A percentile compares a stretch with the other conserved stretches of the same genome.
Evolutionary conservation across 1,140 invertebrate genomes (phyloP).

Genomic region (Nixonia krombeini): DNA sequence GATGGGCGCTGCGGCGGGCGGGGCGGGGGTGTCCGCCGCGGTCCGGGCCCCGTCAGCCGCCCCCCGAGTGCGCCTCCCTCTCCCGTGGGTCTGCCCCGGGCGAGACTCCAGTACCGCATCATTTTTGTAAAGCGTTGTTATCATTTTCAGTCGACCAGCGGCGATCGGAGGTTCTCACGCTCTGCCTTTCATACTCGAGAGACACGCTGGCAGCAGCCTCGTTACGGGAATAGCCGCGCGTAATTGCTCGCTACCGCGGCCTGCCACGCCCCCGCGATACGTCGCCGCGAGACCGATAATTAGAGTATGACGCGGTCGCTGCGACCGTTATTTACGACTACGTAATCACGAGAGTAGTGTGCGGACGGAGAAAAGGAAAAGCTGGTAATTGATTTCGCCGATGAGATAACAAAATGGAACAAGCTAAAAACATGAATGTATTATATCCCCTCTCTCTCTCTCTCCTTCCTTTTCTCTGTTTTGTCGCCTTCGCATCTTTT

Average conservation of each 20-base stretch:
- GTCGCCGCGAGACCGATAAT: conserved; percentile 40
- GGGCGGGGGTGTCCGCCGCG: too few species aligned
- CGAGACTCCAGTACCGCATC: too few species aligned
- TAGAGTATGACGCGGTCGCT: conserved; percentile 47
- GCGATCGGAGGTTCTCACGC: conserved; percentile 21
- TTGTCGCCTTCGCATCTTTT: too few species aligned
- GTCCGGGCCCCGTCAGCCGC: too few species aligned
- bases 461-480: conserved; percentile 10
- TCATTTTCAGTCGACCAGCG: conserved; percentile 23
- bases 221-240: conserved; percentile 39
- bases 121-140: not conserved
- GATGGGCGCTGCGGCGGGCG: too few species aligned
- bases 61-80: too few species aligned
- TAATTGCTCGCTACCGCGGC: conserved; percentile 37
- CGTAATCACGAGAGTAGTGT: conserved; percentile 40
- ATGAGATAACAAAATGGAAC: conserved; percentile 45
- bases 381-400: conserved; percentile 44
- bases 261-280: conserved; percentile 20
- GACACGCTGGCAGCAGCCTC: conserved; percentile 27
- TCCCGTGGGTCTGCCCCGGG: not conserved
- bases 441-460: conserved; percentile 18
- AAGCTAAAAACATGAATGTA: conserved; percentile 39
- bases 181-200: conserved; percentile 31
- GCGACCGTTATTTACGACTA: conserved; percentile 44
- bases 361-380: conserved; percentile 39